Conservation (phyloP, 2,797 vertebrate genomes). For the Argyrosomus regius region DNA sequence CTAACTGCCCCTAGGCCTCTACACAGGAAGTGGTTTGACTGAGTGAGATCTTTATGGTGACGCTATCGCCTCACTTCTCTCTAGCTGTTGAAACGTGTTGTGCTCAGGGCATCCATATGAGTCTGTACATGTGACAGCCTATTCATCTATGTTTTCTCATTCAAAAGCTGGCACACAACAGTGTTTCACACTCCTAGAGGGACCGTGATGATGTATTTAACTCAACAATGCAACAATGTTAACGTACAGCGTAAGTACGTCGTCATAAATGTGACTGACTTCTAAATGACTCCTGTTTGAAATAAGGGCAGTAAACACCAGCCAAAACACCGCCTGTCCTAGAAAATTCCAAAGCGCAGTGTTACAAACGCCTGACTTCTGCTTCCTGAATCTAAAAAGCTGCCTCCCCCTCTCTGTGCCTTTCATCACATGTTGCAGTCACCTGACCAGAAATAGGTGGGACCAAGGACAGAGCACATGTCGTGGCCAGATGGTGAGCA, state of each 20-base stretch:
- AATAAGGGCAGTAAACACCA: slow-evolving; percentile 33
- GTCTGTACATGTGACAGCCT: slow-evolving; percentile 41
- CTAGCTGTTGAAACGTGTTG: slow-evolving; percentile 43
- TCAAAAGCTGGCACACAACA: slow-evolving; percentile 11
- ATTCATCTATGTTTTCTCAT: slow-evolving; percentile 30
- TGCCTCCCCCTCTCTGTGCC: background rate
- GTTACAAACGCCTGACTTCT: slow-evolving; percentile 52
- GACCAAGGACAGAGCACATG: slow-evolving; percentile 72
- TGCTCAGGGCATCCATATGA: slow-evolving; percentile 42
- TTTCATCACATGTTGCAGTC: slow-evolving; percentile 71
- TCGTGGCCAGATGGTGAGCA: slow-evolving; percentile 68
- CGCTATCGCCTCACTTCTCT: slow-evolving; percentile 45
- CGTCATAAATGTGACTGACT: slow-evolving; percentile 27
- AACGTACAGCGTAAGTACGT: slow-evolving; percentile 19
- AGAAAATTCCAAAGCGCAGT: slow-evolving; percentile 45
- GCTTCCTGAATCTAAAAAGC: slow-evolving; percentile 59
- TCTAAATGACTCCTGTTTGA: slow-evolving; percentile 28
- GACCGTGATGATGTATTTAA: slow-evolving; percentile 19
- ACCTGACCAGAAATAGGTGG: slow-evolving; percentile 79
- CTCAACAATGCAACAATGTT: slow-evolving; percentile 29
- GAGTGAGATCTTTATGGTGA: slow-evolving; percentile 60
- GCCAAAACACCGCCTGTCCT: slow-evolving; percentile 44
- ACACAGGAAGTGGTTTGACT: slow-evolving; percentile 79
- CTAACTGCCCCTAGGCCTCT: slow-evolving; percentile 63
- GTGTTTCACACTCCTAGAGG: slow-evolving; percentile 23